Conservation (phyloP, 2,888 invertebrate species). For the Orchestes rusci region DNA sequence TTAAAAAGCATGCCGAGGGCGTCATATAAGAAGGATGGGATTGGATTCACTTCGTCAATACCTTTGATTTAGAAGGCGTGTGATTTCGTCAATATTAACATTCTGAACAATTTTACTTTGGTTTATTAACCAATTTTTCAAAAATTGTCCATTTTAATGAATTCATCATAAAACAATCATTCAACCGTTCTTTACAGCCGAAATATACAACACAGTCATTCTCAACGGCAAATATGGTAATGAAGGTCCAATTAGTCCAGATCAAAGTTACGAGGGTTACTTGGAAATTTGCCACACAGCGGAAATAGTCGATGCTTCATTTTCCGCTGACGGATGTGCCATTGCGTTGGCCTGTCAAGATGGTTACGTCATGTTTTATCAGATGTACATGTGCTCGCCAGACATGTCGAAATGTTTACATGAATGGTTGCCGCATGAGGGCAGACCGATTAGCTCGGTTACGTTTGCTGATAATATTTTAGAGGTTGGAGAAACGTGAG, state of each 20-base stretch:
- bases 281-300: slow-evolving; percentile 54
- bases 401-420: slow-evolving; percentile 76
- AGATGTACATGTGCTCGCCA: slow-evolving; percentile 66
- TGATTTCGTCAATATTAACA: too few relatives aligned
- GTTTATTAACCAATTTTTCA: too few relatives aligned
- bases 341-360: slow-evolving; percentile 84
- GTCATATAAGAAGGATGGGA: too few relatives aligned
- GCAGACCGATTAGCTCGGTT: slow-evolving; percentile 78
- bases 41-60: too few relatives aligned
- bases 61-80: too few relatives aligned
- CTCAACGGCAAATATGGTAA: slow-evolving; percentile 43
- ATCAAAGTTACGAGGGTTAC: slow-evolving; percentile 44
- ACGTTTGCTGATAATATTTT: slow-evolving; percentile 91
- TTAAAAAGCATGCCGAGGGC: too few relatives aligned
- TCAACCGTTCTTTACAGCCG: too few relatives aligned
- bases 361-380: slow-evolving; percentile 89
- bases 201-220: slow-evolving; percentile 50
- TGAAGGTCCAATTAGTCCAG: slow-evolving; percentile 41
- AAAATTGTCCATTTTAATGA: too few relatives aligned
- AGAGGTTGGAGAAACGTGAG: too few relatives aligned
- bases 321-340: slow-evolving; percentile 92
- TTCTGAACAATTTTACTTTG: too few relatives aligned
- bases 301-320: slow-evolving; percentile 75
- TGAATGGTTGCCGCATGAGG: slow-evolving; percentile 89
- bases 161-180: too few relatives aligned